A percentile compares a stretch with the other conserved stretches of the same genome.
phyloP scores from a whole-genome alignment of 2,888 invertebrate genomes.

The Hirtodrosophila histrioides region DNA sequence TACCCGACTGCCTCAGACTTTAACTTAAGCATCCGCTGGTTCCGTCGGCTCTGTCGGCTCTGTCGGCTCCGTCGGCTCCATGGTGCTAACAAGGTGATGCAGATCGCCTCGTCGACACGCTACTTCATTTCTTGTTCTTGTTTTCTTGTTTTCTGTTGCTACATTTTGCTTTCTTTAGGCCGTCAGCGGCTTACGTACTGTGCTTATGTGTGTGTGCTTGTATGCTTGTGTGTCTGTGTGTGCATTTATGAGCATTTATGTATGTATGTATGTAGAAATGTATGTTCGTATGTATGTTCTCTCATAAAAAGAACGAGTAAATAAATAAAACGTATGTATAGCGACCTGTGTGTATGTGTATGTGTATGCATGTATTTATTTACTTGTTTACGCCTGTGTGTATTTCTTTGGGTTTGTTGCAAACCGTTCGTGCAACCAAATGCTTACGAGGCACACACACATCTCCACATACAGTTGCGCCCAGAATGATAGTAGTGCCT shows the following conservation, averaged over 20 bases:
- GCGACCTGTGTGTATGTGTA: too few relatives aligned
- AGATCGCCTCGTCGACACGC: constrained; percentile 74
- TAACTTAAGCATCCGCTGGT: constrained; percentile 54
- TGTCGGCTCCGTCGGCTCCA: constrained; percentile 20
- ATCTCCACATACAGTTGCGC: neutral
- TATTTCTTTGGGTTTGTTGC: constrained; percentile 3
- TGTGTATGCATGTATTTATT: constrained; percentile 5
- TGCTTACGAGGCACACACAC: constrained; percentile 1
- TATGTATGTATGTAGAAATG: too few relatives aligned
- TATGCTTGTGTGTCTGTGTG: constrained; percentile 10
- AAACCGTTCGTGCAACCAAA: constrained; percentile 1
- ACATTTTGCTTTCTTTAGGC: constrained; percentile 60
- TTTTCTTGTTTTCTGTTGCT: constrained; percentile 21
- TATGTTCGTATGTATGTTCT: neutral
- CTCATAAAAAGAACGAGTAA: constrained; percentile 28
- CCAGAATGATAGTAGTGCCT: too few relatives aligned
- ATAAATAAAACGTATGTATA: constrained; percentile 26
- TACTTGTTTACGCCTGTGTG: constrained; percentile 3
- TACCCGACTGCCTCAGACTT: constrained; percentile 65
- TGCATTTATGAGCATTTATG: neutral
- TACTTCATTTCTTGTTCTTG: constrained; percentile 66
- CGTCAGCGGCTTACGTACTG: constrained; percentile 18
- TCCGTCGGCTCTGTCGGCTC: constrained; percentile 1
- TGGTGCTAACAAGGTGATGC: constrained; percentile 77
- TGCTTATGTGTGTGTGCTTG: constrained; percentile 10